Evolutionary conservation across 1,140 invertebrate species (phyloP), one percentile per base, ranked within the genome.

Genomic region (Orchestia grillus): DNA sequence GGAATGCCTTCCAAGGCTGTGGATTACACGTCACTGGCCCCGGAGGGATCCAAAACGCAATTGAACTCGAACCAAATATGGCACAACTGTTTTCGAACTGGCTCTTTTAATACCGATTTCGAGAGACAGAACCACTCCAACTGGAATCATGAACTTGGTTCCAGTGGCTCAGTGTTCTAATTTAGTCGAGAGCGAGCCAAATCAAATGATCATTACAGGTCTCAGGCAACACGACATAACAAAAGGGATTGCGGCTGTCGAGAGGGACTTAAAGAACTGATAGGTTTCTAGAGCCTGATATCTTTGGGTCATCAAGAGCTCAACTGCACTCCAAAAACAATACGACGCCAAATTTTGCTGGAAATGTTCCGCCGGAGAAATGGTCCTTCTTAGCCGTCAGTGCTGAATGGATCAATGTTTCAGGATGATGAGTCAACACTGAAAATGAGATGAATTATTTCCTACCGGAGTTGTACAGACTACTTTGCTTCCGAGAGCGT

Each of bases 131-230:
- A 77, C 62, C 62, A 77, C 15, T 77, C 28, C 36, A 77, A 90
- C 41, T 90, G 36, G 8, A 41, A 87, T 87, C 40, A 36, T 87
- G 87, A 36, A 87, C 36, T 87, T 87, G 36, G 41, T 87, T 41
- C 41, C 36, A 87, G 87, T 44, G 36, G 41, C 88, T 43, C 88
- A 90, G 92, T 44, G 6, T 45, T 47, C 36, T 94, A 45, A 94
- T 94, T 45, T 94, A 94, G 44, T n/a, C 19, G 92, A 94, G 44
- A 15, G 44, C 16, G 92, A 91, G 92, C 92, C 92, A 94, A 94
- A 94, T 94, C 92, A 94, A 94, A 94, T 94, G 92, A 94, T 94
- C 92, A 94, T 94, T 94, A 94, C 43, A 94, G 88, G 92, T 94
- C 92, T 44, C 43, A 47, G 41, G 92, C 92, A 94, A 42, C 43